Percentiles rank a stretch among this genome's conserved stretches.
phyloP scores from a whole-genome alignment of 1,140 invertebrate genomes.

The Lucilia sericata region DNA sequence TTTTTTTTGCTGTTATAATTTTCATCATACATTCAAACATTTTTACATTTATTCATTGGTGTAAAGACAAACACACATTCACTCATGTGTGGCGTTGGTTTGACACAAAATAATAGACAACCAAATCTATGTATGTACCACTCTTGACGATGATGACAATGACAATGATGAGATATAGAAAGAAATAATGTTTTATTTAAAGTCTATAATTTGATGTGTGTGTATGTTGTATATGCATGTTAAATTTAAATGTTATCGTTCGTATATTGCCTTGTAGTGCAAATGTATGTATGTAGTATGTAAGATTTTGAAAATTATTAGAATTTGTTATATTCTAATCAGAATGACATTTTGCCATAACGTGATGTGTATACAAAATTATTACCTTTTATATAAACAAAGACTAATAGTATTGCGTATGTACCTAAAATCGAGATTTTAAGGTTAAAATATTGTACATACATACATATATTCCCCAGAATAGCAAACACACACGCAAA shows the following conservation, averaged over 20 bases:
- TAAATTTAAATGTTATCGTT: conserved; percentile 22
- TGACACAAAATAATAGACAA: neutral
- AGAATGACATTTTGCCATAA: conserved; percentile 26
- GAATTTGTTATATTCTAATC: conserved; percentile 24
- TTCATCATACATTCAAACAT: neutral
- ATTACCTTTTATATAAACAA: conserved; percentile 1
- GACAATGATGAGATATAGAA: conserved; percentile 8
- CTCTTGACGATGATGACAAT: neutral
- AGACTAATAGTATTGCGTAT: neutral
- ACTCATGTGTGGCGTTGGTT: neutral
- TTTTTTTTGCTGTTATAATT: neutral
- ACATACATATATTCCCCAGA: neutral
- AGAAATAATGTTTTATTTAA: neutral
- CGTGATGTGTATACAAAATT: conserved; percentile 19
- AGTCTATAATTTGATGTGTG: conserved; percentile 1
- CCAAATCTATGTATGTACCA: neutral
- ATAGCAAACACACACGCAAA: neutral
- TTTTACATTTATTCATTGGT: neutral
- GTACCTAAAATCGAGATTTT: neutral
- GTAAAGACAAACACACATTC: neutral
- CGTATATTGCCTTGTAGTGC: neutral
- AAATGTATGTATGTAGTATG: neutral
- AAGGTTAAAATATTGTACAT: neutral
- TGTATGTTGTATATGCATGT: neutral
- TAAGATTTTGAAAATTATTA: conserved; percentile 10